Conservation (phyloP, 2,797 vertebrate genomes). For the Rhodeus uyekii region DNA sequence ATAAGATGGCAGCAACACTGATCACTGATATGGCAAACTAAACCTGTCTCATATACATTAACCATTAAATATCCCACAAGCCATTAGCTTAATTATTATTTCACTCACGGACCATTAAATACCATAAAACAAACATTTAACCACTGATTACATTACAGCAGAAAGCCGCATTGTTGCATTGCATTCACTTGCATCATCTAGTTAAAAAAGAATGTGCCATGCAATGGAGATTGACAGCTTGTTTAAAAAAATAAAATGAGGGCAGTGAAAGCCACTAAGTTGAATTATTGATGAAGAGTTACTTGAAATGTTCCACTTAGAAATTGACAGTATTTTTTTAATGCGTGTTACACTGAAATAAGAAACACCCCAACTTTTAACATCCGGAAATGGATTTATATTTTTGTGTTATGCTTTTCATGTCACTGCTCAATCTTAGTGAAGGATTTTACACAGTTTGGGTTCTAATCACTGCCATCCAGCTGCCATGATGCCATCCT, state of each 20-base stretch:
- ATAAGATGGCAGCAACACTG: conserved; percentile 62
- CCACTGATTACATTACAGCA: conserved; percentile 68
- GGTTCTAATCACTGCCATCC: background rate
- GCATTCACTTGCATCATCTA: conserved; percentile 32
- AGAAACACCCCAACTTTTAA: background rate
- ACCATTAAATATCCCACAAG: conserved; percentile 66
- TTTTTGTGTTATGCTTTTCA: background rate
- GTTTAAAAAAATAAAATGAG: conserved; percentile 59
- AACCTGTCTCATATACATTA: conserved; percentile 72
- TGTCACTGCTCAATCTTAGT: background rate
- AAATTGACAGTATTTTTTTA: background rate
- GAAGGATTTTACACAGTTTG: background rate
- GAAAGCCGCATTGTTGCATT: conserved; percentile 29
- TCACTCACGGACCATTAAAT: conserved; percentile 71
- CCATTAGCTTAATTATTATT: conserved; percentile 72
- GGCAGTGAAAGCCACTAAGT: background rate
- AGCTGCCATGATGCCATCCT: background rate
- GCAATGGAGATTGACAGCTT: conserved; percentile 45
- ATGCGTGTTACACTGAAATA: background rate
- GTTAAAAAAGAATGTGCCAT: conserved; percentile 30
- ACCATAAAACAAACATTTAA: conserved; percentile 76
- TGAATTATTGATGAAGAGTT: background rate
- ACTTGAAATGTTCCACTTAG: background rate
- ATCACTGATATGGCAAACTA: conserved; percentile 62
- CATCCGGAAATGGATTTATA: background rate